Conservation (phyloP, 1,140 invertebrate species). For the Argopecten irradians region DNA sequence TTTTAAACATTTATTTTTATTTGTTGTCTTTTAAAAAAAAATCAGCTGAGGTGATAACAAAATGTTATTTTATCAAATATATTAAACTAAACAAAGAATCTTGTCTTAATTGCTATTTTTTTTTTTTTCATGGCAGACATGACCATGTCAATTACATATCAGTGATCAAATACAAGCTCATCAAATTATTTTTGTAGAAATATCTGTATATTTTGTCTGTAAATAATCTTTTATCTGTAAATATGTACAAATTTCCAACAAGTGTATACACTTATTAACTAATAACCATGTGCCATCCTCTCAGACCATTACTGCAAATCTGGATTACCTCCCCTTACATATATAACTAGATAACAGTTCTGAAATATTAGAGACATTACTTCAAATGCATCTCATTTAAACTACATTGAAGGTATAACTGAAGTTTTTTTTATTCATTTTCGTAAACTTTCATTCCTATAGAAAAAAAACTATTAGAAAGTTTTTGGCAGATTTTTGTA, state of each 20-base stretch:
- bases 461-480: too few species aligned
- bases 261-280: background rate
- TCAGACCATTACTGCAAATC: too few species aligned
- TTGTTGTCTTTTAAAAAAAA: background rate
- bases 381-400: too few species aligned
- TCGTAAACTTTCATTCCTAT: too few species aligned
- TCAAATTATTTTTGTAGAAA: background rate
- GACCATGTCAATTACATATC: background rate
- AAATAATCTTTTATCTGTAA: constrained; percentile 2
- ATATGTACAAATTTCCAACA: background rate
- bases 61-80: background rate
- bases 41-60: background rate
- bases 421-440: too few species aligned
- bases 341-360: too few species aligned
- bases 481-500: too few species aligned
- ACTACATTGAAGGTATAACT: too few species aligned
- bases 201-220: constrained; percentile 10
- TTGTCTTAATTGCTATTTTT: background rate
- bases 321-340: background rate
- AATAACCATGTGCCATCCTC: background rate
- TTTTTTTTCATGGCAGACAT: background rate
- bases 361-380: too few species aligned
- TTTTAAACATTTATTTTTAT: background rate
- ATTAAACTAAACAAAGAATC: background rate
- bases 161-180: background rate